Conservation (phyloP, 2,113 vertebrate genomes). For the Polypterus bichir region DNA sequence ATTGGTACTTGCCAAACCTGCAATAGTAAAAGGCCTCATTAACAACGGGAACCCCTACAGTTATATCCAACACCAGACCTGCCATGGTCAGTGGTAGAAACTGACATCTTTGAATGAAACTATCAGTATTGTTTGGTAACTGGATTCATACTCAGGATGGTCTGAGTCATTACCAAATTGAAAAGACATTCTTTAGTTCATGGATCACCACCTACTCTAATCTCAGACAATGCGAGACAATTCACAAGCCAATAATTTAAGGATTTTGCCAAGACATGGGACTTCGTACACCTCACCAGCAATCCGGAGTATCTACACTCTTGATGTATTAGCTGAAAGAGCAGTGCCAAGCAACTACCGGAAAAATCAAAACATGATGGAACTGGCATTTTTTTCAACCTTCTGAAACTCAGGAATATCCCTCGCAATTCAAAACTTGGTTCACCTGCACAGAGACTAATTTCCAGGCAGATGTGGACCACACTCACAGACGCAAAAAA, state of each 20-base stretch:
- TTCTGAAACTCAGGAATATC: background rate
- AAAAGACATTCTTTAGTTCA: background rate
- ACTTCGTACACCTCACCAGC: background rate
- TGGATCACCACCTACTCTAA: background rate
- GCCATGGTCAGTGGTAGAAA: background rate
- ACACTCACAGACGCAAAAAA: background rate
- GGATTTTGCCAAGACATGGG: background rate
- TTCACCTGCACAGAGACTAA: conserved; percentile 6
- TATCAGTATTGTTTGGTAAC: background rate
- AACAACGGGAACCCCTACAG: conserved; percentile 4
- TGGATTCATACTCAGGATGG: background rate
- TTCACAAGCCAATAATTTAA: background rate
- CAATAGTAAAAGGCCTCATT: background rate
- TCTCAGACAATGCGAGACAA: background rate
- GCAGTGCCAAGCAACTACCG: background rate
- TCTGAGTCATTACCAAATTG: background rate
- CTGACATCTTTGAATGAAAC: background rate
- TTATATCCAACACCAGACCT: background rate
- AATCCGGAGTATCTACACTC: background rate
- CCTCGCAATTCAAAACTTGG: background rate
- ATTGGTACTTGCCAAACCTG: too few relatives aligned
- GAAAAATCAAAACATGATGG: background rate
- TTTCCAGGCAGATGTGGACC: conserved; percentile 3
- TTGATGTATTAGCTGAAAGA: background rate
- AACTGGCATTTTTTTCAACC: background rate